phyloP scores from a whole-genome alignment of 2,113 vertebrate genomes.

The Pleuronectes platessa region DNA sequence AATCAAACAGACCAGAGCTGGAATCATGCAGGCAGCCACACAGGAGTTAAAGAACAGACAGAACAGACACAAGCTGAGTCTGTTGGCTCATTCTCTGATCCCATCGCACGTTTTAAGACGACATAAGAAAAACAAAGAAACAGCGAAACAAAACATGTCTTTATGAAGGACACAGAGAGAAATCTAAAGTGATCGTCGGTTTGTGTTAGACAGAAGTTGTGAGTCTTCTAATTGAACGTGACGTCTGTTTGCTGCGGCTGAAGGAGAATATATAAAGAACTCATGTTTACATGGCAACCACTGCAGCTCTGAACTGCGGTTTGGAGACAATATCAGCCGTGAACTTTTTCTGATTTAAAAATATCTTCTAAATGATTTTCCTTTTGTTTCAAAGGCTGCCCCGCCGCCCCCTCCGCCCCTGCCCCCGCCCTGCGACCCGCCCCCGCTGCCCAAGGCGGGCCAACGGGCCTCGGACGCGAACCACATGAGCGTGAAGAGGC shows the following conservation, averaged over 20 bases:
- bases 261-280: background rate
- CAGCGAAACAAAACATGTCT: no score
- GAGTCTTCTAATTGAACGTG: background rate
- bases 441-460: slow-evolving; percentile 77
- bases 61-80: background rate
- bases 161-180: background rate
- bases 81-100: background rate
- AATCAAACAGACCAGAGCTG: background rate
- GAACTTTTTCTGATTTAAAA: background rate
- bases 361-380: background rate
- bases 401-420: slow-evolving; percentile 82
- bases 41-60: background rate
- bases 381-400: slow-evolving; percentile 55
- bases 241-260: background rate
- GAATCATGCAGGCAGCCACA: background rate
- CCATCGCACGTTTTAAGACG: background rate
- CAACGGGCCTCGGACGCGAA: slow-evolving; percentile 87
- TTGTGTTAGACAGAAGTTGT: background rate
- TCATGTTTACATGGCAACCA: background rate
- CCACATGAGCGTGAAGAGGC: slow-evolving; percentile 97
- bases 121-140: background rate
- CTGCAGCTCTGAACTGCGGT: background rate
- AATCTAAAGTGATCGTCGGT: background rate
- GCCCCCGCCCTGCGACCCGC: slow-evolving; percentile 82
- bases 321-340: background rate